phyloP scores from a whole-genome alignment of 2,113 vertebrate species.

The Cottus gobio region DNA sequence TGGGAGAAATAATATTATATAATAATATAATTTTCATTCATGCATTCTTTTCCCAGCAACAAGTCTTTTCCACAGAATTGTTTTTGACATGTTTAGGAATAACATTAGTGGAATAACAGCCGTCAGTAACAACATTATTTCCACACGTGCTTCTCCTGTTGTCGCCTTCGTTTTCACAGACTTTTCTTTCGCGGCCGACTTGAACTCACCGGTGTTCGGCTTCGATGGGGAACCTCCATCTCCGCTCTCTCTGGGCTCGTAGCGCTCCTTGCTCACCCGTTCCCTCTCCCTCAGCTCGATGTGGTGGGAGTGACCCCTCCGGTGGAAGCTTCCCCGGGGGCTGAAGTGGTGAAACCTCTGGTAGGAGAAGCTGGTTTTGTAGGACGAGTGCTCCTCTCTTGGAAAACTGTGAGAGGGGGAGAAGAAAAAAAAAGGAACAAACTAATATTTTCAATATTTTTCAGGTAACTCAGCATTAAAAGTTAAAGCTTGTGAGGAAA shows the following conservation, averaged over 20 bases:
- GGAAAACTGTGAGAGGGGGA: slow-evolving; percentile 33
- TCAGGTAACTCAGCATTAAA: background rate
- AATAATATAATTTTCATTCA: too few relatives aligned
- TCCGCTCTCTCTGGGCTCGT: slow-evolving; percentile 28
- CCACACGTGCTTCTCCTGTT: too few relatives aligned
- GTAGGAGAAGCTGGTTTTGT: slow-evolving; percentile 51
- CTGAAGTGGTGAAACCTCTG: slow-evolving; percentile 52
- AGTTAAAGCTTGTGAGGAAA: background rate
- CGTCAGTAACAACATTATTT: background rate
- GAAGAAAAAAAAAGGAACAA: too few relatives aligned
- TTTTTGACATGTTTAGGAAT: too few relatives aligned
- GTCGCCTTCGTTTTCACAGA: background rate
- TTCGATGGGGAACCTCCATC: slow-evolving; percentile 27
- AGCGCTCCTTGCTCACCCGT: slow-evolving; percentile 26
- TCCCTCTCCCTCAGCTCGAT: slow-evolving; percentile 24
- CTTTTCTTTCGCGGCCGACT: background rate
- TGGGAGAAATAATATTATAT: too few relatives aligned
- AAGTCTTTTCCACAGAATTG: too few relatives aligned
- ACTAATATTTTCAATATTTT: too few relatives aligned
- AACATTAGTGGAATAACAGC: too few relatives aligned
- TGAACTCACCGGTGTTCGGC: slow-evolving; percentile 43
- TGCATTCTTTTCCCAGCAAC: too few relatives aligned
- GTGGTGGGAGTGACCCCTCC: slow-evolving; percentile 28
- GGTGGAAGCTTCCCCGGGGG: background rate
- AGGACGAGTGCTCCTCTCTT: slow-evolving; percentile 58